phyloP scores from a whole-genome alignment of 2,888 invertebrate genomes.

The Lordiphosa fenestrarum region DNA sequence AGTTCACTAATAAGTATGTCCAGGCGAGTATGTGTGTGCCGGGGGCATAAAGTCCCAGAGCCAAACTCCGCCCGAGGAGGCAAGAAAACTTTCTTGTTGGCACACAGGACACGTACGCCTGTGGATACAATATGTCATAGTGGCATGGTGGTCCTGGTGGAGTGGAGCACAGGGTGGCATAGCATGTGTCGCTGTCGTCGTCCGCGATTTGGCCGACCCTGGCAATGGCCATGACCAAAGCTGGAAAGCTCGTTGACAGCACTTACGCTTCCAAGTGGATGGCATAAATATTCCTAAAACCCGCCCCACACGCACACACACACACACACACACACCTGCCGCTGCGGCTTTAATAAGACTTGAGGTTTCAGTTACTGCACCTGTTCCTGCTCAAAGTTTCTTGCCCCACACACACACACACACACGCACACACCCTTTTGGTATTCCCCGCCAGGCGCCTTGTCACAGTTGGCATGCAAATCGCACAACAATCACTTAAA shows the following conservation, averaged over 20 bases:
- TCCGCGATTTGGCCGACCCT: slow-evolving; percentile 20
- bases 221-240: slow-evolving; percentile 22
- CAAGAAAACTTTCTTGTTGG: slow-evolving; percentile 52
- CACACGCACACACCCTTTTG: background rate
- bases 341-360: background rate
- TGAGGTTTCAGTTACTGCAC: slow-evolving; percentile 3
- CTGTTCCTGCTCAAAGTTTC: slow-evolving; percentile 3
- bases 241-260: slow-evolving; percentile 58
- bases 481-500: slow-evolving; percentile 55
- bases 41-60: background rate
- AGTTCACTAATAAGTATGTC: slow-evolving; percentile 50
- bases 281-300: slow-evolving; percentile 41
- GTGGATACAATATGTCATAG: slow-evolving; percentile 73
- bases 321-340: no score
- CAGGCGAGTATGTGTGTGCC: slow-evolving; percentile 16
- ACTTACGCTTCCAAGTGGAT: slow-evolving; percentile 52
- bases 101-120: slow-evolving; percentile 59
- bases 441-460: background rate
- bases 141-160: slow-evolving; percentile 33
- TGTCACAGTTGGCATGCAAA: slow-evolving; percentile 54
- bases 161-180: background rate
- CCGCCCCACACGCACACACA: no score
- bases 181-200: background rate
- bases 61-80: background rate
- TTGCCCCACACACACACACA: background rate